Percentiles rank a stretch among this genome's conserved stretches.
Conservation (phyloP, 2,797 vertebrate genomes). For the Malacoctenus gilli region DNA sequence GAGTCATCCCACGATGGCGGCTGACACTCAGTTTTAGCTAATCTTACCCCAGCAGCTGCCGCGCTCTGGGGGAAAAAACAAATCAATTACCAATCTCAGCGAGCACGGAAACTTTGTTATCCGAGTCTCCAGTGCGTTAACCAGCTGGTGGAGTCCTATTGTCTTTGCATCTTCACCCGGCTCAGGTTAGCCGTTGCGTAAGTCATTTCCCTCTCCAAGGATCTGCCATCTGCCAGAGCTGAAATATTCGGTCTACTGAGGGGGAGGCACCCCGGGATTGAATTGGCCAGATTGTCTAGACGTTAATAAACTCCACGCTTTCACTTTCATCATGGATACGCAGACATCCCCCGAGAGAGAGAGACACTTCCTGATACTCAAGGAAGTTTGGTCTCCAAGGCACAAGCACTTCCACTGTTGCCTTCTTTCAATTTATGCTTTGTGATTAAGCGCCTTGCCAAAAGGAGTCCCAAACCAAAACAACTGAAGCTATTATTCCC, state of each 20-base stretch:
- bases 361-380: conserved; percentile 15
- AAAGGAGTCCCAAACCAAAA: conserved; percentile 11
- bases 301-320: conserved; percentile 26
- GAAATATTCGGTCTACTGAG: conserved; percentile 48
- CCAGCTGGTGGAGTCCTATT: conserved; percentile 65
- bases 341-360: conserved; percentile 30
- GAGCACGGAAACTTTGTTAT: conserved; percentile 61
- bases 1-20: conserved; percentile 37
- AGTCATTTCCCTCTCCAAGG: conserved; percentile 58
- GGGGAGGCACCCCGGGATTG: conserved; percentile 32
- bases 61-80: conserved; percentile 53
- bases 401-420: not conserved
- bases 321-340: conserved; percentile 36
- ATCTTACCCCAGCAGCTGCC: conserved; percentile 67
- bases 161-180: conserved; percentile 53
- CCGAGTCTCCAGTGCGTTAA: conserved; percentile 59
- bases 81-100: conserved; percentile 70
- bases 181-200: conserved; percentile 59
- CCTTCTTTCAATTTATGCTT: conserved; percentile 21
- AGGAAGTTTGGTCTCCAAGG: conserved; percentile 33
- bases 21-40: conserved; percentile 52
- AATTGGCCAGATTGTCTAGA: conserved; percentile 56
- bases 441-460: conserved; percentile 13
- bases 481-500: not conserved
- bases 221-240: conserved; percentile 60